Evolutionary conservation across 2,888 invertebrate genomes (phyloP).

Genomic region (Cyaniris semiargus): DNA sequence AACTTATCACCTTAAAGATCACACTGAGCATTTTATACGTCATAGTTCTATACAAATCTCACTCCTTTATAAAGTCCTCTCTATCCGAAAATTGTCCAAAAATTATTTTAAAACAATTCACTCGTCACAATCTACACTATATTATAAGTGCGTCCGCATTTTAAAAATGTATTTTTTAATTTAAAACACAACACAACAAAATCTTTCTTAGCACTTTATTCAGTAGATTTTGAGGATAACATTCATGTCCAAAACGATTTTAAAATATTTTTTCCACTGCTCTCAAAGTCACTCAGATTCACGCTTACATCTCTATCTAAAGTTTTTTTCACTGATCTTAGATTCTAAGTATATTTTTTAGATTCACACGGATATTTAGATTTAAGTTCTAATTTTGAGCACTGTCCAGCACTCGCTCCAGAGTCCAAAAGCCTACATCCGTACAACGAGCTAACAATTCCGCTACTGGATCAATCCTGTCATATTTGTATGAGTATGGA

Average conservation of each 20-base stretch:
- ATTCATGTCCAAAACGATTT: background rate
- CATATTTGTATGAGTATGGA: conserved; percentile 15
- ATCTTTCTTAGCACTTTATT: background rate
- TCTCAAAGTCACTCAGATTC: background rate
- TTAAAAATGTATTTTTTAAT: background rate
- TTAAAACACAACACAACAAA: background rate
- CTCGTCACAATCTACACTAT: background rate
- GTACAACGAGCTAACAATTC: background rate
- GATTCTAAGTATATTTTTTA: background rate
- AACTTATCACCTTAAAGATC: background rate
- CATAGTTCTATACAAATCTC: background rate
- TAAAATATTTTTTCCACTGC: background rate
- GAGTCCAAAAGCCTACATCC: background rate
- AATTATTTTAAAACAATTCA: background rate
- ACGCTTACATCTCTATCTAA: background rate
- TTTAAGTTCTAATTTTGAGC: background rate
- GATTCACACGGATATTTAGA: no score
- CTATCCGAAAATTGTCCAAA: background rate
- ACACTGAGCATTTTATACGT: background rate
- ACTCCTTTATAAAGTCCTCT: background rate
- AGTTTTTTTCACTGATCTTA: background rate
- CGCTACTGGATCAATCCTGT: background rate
- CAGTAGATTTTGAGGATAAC: background rate
- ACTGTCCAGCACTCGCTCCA: background rate
- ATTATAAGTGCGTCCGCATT: background rate